Conservation (phyloP, 2,113 vertebrate species). For the Anthoscopus minutus region DNA sequence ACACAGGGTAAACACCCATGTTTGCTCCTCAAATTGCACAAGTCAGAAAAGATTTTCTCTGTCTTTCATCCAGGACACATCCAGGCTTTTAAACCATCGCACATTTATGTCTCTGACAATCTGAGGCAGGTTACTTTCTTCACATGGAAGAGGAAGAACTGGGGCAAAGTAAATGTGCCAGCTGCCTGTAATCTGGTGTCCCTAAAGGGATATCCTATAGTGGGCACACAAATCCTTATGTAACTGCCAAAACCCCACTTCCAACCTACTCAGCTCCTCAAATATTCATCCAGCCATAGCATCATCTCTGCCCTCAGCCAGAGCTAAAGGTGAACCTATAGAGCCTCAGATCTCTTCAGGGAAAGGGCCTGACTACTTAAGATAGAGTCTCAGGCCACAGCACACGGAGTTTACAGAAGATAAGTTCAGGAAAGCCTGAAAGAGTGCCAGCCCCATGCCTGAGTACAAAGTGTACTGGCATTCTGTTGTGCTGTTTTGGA, state of each 20-base stretch:
- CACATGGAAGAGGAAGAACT: not conserved
- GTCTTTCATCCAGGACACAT: not conserved
- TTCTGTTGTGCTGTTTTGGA: not conserved
- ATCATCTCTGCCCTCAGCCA: not conserved
- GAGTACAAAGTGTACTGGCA: not conserved
- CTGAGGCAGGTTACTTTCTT: not conserved
- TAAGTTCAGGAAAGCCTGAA: not conserved
- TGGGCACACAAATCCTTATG: not conserved
- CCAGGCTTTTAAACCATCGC: not conserved
- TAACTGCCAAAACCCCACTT: not conserved
- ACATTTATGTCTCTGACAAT: not conserved
- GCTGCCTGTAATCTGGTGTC: not conserved
- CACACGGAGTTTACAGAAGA: not conserved
- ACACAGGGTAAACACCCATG: slow-evolving; percentile 33
- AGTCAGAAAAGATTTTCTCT: not conserved
- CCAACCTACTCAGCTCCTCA: not conserved
- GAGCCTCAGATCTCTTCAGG: not conserved
- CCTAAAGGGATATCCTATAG: not conserved
- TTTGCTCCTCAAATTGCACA: slow-evolving; percentile 48
- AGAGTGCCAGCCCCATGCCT: not conserved
- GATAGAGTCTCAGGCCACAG: not conserved
- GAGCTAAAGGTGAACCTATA: not conserved
- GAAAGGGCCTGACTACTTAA: not conserved
- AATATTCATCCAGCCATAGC: not conserved
- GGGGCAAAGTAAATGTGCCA: not conserved